Evolutionary conservation across 1,140 invertebrate species (phyloP), one percentile per base, ranked within the genome.

Genomic region (Pseudomyrmex sp.): DNA sequence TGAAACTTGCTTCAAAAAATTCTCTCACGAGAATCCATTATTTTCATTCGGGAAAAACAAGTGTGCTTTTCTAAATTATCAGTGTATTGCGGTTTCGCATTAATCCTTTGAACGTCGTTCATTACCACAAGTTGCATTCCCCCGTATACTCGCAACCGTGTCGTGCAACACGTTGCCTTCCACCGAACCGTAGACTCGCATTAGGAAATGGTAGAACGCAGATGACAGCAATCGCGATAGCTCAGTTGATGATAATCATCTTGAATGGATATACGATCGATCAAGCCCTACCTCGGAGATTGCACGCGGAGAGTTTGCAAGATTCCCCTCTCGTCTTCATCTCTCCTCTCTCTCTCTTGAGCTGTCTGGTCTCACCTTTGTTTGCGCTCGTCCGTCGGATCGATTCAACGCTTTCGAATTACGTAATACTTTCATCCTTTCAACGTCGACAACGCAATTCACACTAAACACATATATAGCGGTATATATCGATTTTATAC

Each of bases 141-240:
- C 26, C 66, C 66, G 50, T 26, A 80, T 61, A 61, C 54, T 26
- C 26, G 54, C 76, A 59, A 80, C 65, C 66, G 76, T 70, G 76
- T 79, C 76, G 52, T 70, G 76, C 76, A 80, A 80, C 76, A 80
- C 76, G 76, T 80, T 80, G 66, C 76, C 44, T 80, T 80, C 54
- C 23, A 20, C 7, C 44, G 76, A 80, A 72, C 56, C 54, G 66
- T 80, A 72, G 76, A 80, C 54, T 80, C 66, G 54, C 66, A 80
- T 80, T 72, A 80, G 66, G 44, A 54, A 80, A 80, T 72, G 76
- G 76, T 56, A 80, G 76, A 80, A n/a, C 76, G 54, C 76, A 80
- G 76, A 80, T 80, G 76, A 80, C 66, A 80, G 68, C 68, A 70
- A 56, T 70, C 50, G 68, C 68, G 50, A 66, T 59, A 59, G 76